Percentiles rank a stretch among this genome's conserved stretches.
These are phyloP conservation scores for Arion vulgaris DNA, from an alignment of 1,140 invertebrate species.

Conservation along the genomic window DNA sequence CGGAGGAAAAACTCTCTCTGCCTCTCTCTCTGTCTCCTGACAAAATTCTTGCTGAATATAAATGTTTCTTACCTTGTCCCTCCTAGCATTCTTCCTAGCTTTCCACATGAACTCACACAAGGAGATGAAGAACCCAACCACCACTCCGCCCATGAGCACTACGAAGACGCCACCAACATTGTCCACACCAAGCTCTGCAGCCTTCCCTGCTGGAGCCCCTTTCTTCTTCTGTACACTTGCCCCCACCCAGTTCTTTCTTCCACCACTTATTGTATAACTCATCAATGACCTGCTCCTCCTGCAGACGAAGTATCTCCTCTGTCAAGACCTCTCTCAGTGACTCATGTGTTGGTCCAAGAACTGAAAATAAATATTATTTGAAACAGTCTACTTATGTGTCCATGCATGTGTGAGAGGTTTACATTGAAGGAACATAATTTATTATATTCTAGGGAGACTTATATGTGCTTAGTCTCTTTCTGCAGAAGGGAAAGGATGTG, in stretches of 20 bases:
- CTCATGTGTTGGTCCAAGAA: neutral
- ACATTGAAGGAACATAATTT: no score
- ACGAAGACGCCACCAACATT: slow-evolving; percentile 97
- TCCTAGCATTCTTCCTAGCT: slow-evolving; percentile 90
- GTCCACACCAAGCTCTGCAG: slow-evolving; percentile 91
- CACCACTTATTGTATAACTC: slow-evolving; percentile 98
- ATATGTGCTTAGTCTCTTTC: no score
- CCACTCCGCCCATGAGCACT: slow-evolving; percentile 91
- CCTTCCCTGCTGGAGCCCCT: slow-evolving; percentile 85
- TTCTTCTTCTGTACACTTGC: slow-evolving; percentile 88
- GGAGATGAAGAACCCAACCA: slow-evolving; percentile 90
- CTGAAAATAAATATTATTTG: neutral
- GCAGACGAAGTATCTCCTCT: slow-evolving; percentile 89
- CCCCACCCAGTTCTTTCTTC: slow-evolving; percentile 89
- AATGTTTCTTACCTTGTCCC: slow-evolving; percentile 81
- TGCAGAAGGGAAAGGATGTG: no score
- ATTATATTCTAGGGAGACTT: no score
- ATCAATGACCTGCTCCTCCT: slow-evolving; percentile 91
- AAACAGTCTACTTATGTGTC: no score
- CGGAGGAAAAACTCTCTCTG: no score
- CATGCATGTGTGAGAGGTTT: no score
- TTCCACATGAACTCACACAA: slow-evolving; percentile 97
- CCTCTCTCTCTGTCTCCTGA: no score
- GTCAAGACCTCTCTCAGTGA: slow-evolving; percentile 64
- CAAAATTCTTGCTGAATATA: no score